These are phyloP conservation scores for Andricus quercusramuli DNA, from an alignment of 2,888 invertebrate genomes.

Conservation along the genomic window DNA sequence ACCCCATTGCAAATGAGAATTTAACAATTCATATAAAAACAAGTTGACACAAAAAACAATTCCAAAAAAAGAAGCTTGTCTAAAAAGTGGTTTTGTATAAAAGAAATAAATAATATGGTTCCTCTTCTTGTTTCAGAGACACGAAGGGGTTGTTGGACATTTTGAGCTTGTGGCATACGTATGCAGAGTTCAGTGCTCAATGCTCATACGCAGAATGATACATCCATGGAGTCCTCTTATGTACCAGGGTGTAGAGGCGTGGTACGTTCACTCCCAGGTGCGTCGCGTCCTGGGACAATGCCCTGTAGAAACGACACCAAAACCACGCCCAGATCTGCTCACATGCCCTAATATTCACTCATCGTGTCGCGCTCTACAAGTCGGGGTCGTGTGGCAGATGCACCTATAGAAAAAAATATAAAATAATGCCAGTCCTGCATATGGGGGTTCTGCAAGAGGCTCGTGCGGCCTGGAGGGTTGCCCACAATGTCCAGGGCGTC, in stretches of 20 bases:
- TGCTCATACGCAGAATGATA: slow-evolving; percentile 55
- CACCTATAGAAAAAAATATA: slow-evolving; percentile 61
- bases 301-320: slow-evolving; percentile 73
- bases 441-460: slow-evolving; percentile 46
- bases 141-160: slow-evolving; percentile 6
- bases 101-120: neutral
- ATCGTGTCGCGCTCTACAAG: slow-evolving; percentile 55
- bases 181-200: slow-evolving; percentile 5
- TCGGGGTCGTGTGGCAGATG: slow-evolving; percentile 68
- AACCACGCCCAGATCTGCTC: slow-evolving; percentile 74
- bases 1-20: neutral
- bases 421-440: slow-evolving; percentile 52
- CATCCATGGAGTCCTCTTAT: slow-evolving; percentile 64
- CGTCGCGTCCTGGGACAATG: slow-evolving; percentile 70
- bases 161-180: slow-evolving; percentile 17
- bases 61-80: neutral
- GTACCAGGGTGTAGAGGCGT: slow-evolving; percentile 70
- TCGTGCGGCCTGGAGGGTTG: slow-evolving; percentile 48
- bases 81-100: neutral
- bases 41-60: neutral
- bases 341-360: slow-evolving; percentile 75
- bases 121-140: slow-evolving; percentile 3
- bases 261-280: slow-evolving; percentile 76
- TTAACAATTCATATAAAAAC: neutral
- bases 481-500: slow-evolving; percentile 51